phyloP scores from a whole-genome alignment of 1,140 invertebrate genomes.

The Araneus ventricosus region DNA sequence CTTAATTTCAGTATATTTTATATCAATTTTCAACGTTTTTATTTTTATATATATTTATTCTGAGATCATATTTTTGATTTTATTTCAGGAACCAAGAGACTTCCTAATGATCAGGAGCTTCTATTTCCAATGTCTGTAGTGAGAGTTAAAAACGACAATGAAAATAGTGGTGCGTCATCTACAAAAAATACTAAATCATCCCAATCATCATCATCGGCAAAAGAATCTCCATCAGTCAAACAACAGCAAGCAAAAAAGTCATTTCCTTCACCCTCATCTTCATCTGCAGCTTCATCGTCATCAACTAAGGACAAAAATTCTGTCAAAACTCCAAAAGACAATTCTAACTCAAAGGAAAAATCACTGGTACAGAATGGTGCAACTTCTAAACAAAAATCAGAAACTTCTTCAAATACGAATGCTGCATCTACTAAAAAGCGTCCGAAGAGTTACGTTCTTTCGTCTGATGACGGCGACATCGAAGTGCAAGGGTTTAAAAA shows the following conservation, averaged over 20 bases:
- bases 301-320: background rate
- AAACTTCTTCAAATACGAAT: background rate
- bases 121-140: constrained; percentile 47
- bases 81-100: constrained; percentile 1
- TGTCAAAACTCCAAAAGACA: background rate
- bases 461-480: background rate
- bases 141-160: background rate
- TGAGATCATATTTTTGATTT: too few relatives aligned
- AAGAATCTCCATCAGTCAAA: background rate
- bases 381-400: background rate
- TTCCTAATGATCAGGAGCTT: constrained; percentile 25
- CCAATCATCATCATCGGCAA: background rate
- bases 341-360: constrained; percentile 12
- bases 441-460: background rate
- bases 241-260: constrained; percentile 12
- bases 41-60: too few relatives aligned
- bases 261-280: background rate
- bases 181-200: background rate
- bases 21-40: too few relatives aligned
- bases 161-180: background rate
- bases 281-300: background rate
- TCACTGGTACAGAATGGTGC: background rate
- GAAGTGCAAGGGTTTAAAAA: background rate
- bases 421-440: background rate
- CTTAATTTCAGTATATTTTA: too few relatives aligned